Evolutionary conservation across 1,140 invertebrate genomes (phyloP).

Genomic region (Drosophila kurseongensis): DNA sequence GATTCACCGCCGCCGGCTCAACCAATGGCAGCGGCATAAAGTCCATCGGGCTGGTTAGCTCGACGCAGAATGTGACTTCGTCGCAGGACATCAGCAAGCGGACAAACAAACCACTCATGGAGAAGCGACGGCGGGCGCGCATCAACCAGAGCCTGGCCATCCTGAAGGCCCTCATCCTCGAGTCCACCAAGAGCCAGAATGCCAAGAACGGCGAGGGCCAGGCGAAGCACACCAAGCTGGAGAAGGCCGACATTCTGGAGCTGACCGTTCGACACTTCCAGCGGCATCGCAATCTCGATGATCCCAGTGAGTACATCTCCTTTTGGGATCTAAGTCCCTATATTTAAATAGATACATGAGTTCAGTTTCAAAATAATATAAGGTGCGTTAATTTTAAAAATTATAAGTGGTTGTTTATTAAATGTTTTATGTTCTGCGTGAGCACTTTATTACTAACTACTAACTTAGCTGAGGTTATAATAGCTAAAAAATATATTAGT

Average conservation of each 20-base stretch:
- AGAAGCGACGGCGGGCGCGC: conserved; percentile 93
- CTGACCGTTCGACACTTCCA: conserved; percentile 95
- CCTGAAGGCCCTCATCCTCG: conserved; percentile 93
- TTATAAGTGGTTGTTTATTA: too few relatives aligned
- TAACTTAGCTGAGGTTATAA: too few relatives aligned
- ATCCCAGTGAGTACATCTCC: conserved; percentile 85
- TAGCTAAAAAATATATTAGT: neutral
- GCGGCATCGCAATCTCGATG: conserved; percentile 88
- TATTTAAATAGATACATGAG: too few relatives aligned
- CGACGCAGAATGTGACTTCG: conserved; percentile 82
- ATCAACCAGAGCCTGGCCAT: conserved; percentile 95
- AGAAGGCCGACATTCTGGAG: conserved; percentile 97
- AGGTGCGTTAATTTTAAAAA: too few relatives aligned
- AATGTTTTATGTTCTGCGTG: too few relatives aligned
- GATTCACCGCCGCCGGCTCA: conserved; percentile 73
- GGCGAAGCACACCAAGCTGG: conserved; percentile 91
- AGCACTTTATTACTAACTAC: too few relatives aligned
- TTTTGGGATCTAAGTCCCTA: too few relatives aligned
- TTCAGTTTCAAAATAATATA: too few relatives aligned
- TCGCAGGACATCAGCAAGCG: conserved; percentile 84
- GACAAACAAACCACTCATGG: conserved; percentile 96
- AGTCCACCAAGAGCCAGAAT: conserved; percentile 86
- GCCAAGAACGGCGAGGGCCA: conserved; percentile 87
- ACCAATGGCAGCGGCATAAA: conserved; percentile 78
- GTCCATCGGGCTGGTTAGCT: conserved; percentile 80